These are phyloP conservation scores for Scaptomyza parva DNA, from an alignment of 2,888 invertebrate species.

Conservation along the genomic window DNA sequence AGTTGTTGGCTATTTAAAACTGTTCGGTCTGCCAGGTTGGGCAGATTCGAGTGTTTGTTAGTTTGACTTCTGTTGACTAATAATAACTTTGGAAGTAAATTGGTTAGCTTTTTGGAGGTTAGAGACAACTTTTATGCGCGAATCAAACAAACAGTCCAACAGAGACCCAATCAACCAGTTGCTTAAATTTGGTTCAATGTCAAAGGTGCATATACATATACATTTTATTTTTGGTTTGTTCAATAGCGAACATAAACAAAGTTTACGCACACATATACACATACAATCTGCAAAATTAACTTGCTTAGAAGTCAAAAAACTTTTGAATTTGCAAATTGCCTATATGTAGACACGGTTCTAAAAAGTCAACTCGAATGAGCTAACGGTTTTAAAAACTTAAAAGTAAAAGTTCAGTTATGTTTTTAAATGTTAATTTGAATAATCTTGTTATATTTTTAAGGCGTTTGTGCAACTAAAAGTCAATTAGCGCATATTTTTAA, in stretches of 20 bases:
- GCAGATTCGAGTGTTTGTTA: slow-evolving; percentile 9
- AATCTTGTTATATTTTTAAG: background rate
- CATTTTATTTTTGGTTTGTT: slow-evolving; percentile 11
- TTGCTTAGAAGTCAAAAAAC: background rate
- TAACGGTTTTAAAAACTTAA: background rate
- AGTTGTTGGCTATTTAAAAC: slow-evolving; percentile 31
- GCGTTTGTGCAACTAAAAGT: background rate
- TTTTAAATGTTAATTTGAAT: background rate
- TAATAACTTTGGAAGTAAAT: background rate
- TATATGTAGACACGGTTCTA: background rate
- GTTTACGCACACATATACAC: slow-evolving; percentile 4
- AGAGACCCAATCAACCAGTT: slow-evolving; percentile 16
- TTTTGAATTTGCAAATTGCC: slow-evolving; percentile 14
- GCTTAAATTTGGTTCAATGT: slow-evolving; percentile 45
- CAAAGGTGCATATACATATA: slow-evolving; percentile 18
- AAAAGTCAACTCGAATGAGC: too few species aligned
- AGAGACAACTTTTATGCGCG: slow-evolving; percentile 6
- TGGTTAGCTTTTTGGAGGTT: background rate
- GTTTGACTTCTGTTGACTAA: background rate
- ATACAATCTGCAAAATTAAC: background rate
- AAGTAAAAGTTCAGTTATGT: background rate
- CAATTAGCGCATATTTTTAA: too few species aligned
- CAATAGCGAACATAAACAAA: slow-evolving; percentile 31
- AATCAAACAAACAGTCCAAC: slow-evolving; percentile 4
- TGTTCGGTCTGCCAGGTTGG: slow-evolving; percentile 1